Base-by-base conservation (phyloP, 1,140 invertebrate species). In the Acyrthosiphon pisum region DNA sequence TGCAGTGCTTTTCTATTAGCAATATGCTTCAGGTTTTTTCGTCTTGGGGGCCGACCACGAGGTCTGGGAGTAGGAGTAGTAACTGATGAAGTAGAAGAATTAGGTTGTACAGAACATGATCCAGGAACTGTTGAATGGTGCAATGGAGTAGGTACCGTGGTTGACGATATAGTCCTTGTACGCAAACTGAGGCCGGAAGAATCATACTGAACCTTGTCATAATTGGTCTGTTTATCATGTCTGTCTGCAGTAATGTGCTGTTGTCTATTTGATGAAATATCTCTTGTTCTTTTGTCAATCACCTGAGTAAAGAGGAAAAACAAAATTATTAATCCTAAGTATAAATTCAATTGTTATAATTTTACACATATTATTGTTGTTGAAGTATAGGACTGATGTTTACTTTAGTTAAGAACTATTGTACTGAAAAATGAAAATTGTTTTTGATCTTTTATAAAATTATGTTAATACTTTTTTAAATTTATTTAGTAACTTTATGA, bases 101-200 rank as follows among this genome's bases (percentile, higher is more conserved):
- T 68, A 18, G 37, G 23, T 8, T 30, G 88, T 26, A 41, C 22
- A 56, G 88, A 90, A 37, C 9, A 41, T 14, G n/a, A 48, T 56
- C 35, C 23, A 56, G 50, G 37, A 56, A 90, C 50, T 41, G 22
- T 90, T 56, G 88, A 56, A 41, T 90, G 48, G 2, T 60, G 50
- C 4, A 90, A 60, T 41, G 37, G 6, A 20, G 50, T 41, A 90
- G 89, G 89, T 68, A 46, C 30, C 22, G 14, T 8, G 20, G 53
- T 44, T 44, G 89, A 44, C 9, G 89, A 90, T 68, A 90, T 90
- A 9, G 89, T 90, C 60, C 89, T 90, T 30, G 53, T 90, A 68
- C 89, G 89, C 9, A 90, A 68, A 68, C 89, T 90, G 0, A 90
- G 89, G 18, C 89, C 89, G 44, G 89, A 60, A 44, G 89, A 68